These are phyloP conservation scores for Schrankia costaestrigalis DNA, from an alignment of 2,888 invertebrate genomes.

Conservation along the genomic window DNA sequence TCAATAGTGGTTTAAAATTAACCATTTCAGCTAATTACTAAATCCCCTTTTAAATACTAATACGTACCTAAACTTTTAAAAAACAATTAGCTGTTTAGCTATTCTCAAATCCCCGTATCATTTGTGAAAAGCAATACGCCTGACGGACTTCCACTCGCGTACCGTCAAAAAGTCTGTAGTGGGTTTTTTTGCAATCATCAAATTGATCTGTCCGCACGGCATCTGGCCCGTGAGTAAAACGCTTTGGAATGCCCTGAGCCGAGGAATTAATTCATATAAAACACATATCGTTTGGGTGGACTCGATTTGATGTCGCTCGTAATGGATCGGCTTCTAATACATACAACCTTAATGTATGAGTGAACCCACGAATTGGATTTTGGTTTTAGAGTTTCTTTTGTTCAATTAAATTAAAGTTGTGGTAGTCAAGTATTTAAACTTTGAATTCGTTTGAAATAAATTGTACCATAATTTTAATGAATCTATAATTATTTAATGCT, in stretches of 20 bases:
- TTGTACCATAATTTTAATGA: no score
- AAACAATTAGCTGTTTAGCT: constrained; percentile 25
- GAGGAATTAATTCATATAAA: constrained; percentile 80
- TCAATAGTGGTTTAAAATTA: no score
- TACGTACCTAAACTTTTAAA: no score
- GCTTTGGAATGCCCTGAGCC: constrained; percentile 71
- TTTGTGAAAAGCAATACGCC: constrained; percentile 43
- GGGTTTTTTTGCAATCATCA: constrained; percentile 77
- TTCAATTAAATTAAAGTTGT: no score
- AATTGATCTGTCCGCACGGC: constrained; percentile 78
- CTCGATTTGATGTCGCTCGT: constrained; percentile 34
- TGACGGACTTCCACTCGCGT: constrained; percentile 42
- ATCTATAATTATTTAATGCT: not conserved
- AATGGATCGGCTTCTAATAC: constrained; percentile 21
- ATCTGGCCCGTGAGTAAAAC: constrained; percentile 78
- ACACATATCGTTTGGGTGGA: constrained; percentile 57
- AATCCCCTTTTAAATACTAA: no score
- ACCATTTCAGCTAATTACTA: no score
- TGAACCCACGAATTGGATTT: constrained; percentile 9
- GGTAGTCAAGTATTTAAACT: no score
- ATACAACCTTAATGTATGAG: constrained; percentile 14
- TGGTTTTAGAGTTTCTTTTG: not conserved
- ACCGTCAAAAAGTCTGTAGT: constrained; percentile 71
- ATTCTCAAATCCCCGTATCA: constrained; percentile 31
- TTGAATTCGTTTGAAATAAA: not conserved